Evolutionary conservation across 2,113 vertebrate genomes (phyloP), one percentile per base, ranked within the genome.

Genomic region (Dolichallabes microphthalmus): DNA sequence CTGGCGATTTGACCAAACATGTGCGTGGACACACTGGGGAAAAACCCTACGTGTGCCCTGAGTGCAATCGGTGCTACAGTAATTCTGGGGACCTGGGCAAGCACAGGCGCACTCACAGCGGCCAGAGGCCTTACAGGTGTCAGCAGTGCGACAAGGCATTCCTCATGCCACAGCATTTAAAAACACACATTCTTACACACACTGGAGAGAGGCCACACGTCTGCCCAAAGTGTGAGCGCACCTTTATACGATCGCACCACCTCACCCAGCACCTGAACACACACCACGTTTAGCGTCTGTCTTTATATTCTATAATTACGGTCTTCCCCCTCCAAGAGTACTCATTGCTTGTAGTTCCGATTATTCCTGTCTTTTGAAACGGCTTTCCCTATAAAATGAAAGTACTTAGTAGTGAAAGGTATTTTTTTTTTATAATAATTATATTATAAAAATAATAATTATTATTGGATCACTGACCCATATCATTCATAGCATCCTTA

Each of bases 171-270:
- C 83, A 87, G 12, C 85, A 90, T 77, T 71, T 92, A 27, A 90
- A 89, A 77, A 77, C 66, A 7, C 90, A 91, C 69, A 84, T 85
- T 11, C 63, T 82, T 11, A 90, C 85, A 39, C 91, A 91, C 87
- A 91, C 93, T 3, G 94, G 92, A 0, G 92, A 94, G 61, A 91
- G 92, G 74, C 93, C 94, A 0, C 93, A 93, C 82, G 88, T 88
- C 30, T 95, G 94, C 87, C 91, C 90, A 0, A 91, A 91, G 80
- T 94, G 94, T 64, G 88, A 90, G 58, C 92, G 92, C 68, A 88
- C 92, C 11, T 94, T 94, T 69, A 91, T 89, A 3, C 92, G 93
- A 35, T 86, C 91, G 0, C 92, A 92, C 83, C 93, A 93, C 80
- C 89, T 93, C 66, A 91, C 92, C 10, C 91, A 90, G 66, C 94